phyloP scores from a whole-genome alignment of 2,113 vertebrate species.

The Xiphophorus maculatus region DNA sequence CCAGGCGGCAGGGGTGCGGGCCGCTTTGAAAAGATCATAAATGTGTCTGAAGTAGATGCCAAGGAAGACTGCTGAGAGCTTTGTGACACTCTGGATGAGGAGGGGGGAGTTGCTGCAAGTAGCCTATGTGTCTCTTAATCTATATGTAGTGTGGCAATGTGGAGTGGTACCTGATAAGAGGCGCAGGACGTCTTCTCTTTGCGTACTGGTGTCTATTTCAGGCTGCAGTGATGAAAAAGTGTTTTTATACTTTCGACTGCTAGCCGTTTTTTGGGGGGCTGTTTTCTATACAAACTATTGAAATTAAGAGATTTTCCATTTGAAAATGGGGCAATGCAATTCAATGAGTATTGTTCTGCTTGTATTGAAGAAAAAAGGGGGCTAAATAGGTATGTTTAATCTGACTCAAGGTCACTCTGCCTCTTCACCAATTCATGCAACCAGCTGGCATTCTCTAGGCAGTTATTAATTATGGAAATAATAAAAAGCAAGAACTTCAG shows the following conservation, averaged over 20 bases:
- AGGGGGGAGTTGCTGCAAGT: constrained; percentile 10
- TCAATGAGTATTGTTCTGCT: not conserved
- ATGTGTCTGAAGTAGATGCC: constrained; percentile 41
- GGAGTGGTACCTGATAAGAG: constrained; percentile 39
- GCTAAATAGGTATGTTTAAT: not conserved
- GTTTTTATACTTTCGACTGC: not conserved
- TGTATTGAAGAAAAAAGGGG: not conserved
- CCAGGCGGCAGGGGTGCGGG: constrained; percentile 38
- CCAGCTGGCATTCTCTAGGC: not conserved
- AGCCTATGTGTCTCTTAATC: not conserved
- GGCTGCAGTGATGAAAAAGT: not conserved
- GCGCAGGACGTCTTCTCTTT: constrained; percentile 2
- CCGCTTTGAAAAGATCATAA: constrained; percentile 42
- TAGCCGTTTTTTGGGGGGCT: not conserved
- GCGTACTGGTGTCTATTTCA: constrained; percentile 21
- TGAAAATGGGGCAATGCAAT: not conserved
- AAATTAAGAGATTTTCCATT: not conserved
- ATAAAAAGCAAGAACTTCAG: too few species aligned
- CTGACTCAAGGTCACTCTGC: not conserved
- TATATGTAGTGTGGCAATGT: constrained; percentile 34
- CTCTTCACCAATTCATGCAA: too few species aligned
- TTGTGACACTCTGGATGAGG: constrained; percentile 16
- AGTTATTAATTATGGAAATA: not conserved
- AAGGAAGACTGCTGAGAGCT: constrained; percentile 38
- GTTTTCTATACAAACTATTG: not conserved